A percentile compares a stretch with the other conserved stretches of the same genome.
These are phyloP conservation scores for Drosophila buzzatii DNA, from an alignment of 2,888 invertebrate species.

Conservation along the genomic window DNA sequence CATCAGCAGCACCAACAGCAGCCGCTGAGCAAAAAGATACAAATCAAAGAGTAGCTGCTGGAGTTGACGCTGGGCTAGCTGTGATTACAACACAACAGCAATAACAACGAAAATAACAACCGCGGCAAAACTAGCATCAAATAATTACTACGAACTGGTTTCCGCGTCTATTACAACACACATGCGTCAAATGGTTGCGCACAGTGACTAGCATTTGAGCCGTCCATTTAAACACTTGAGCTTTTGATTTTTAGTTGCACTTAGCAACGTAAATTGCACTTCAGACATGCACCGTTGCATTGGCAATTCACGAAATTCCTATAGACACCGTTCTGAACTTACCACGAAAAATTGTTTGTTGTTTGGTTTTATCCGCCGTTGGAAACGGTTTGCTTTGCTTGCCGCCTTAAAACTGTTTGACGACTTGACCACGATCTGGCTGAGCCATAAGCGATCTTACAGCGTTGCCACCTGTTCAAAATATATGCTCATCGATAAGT, in stretches of 20 bases:
- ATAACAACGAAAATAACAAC: constrained; percentile 17
- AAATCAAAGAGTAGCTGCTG: constrained; percentile 19
- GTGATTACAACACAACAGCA: constrained; percentile 57
- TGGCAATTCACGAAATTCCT: constrained; percentile 13
- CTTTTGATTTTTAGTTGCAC: constrained; percentile 20
- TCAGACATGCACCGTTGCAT: constrained; percentile 40
- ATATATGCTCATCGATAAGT: constrained; percentile 23
- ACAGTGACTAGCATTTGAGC: constrained; percentile 13
- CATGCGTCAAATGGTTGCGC: constrained; percentile 38
- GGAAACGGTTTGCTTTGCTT: constrained; percentile 45
- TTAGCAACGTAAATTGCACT: constrained; percentile 13
- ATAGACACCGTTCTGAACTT: constrained; percentile 28
- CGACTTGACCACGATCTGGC: constrained; percentile 25
- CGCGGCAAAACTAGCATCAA: constrained; percentile 50
- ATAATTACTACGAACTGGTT: constrained; percentile 73
- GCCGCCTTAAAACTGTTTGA: constrained; percentile 62
- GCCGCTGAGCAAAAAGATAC: constrained; percentile 17
- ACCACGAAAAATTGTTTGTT: constrained; percentile 33
- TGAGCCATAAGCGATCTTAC: neutral
- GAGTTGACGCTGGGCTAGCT: constrained; percentile 47
- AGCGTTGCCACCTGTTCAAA: constrained; percentile 36
- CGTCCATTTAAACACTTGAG: constrained; percentile 21
- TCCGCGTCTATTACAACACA: constrained; percentile 72
- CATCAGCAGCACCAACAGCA: constrained; percentile 4
- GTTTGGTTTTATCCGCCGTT: neutral